Conservation (phyloP, 1,140 invertebrate species). For the Macrocentrus cingulum region DNA sequence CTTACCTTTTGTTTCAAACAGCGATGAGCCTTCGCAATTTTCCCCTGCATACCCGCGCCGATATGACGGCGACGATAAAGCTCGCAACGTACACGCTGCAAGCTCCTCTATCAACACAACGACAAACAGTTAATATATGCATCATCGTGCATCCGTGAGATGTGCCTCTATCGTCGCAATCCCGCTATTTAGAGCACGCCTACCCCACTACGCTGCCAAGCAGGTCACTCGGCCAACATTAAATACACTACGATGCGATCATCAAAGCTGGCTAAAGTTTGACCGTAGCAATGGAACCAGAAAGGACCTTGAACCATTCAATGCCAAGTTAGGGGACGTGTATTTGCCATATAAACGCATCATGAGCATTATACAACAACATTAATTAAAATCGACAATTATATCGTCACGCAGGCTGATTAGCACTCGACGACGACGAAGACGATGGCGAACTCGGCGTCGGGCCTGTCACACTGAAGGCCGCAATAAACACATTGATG, state of each 20-base stretch:
- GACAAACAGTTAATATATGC: background rate
- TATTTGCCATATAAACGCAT: background rate
- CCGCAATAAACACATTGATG: slow-evolving; percentile 68
- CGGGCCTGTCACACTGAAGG: slow-evolving; percentile 61
- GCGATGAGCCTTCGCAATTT: background rate
- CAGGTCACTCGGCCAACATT: slow-evolving; percentile 1
- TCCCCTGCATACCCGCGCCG: background rate
- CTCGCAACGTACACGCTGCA: background rate
- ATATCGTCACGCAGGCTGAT: no score
- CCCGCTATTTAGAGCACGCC: slow-evolving; percentile 25
- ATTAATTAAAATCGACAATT: background rate
- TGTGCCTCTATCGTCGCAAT: slow-evolving; percentile 23
- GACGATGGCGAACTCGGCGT: background rate
- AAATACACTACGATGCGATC: no score
- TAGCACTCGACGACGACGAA: no score
- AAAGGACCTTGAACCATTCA: no score
- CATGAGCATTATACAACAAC: background rate
- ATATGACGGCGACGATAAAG: background rate
- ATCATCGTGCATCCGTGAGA: no score
- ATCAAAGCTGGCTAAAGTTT: background rate
- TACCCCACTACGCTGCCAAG: slow-evolving; percentile 13
- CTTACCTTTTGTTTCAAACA: slow-evolving; percentile 27
- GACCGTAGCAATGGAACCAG: no score
- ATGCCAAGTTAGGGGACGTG: background rate
- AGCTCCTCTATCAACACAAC: background rate